Percentiles rank a stretch among this genome's conserved stretches.
phyloP scores from a whole-genome alignment of 2,888 invertebrate genomes.

The Hypena proboscidalis region DNA sequence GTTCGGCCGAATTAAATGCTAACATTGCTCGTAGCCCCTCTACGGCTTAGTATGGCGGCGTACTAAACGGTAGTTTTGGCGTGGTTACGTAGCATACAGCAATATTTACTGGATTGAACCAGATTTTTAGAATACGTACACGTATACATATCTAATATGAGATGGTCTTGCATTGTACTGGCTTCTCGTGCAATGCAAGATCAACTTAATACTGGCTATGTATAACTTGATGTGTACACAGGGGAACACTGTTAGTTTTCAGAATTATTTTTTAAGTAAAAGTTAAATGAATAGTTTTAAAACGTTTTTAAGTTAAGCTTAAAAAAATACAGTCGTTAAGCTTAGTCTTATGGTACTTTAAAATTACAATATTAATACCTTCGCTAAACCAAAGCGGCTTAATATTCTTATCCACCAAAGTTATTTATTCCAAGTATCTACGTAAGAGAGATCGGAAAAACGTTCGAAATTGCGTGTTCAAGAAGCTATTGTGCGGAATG shows the following conservation, averaged over 20 bases:
- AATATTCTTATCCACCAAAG: not conserved
- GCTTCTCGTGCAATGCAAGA: too few relatives aligned
- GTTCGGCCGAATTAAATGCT: not conserved
- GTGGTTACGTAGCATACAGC: not conserved
- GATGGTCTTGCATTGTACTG: not conserved
- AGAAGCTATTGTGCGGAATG: slow-evolving; percentile 48
- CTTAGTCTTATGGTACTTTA: too few relatives aligned
- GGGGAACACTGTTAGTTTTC: too few relatives aligned
- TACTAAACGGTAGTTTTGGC: not conserved
- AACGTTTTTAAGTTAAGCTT: too few relatives aligned
- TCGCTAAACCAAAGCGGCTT: too few relatives aligned
- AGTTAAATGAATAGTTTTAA: too few relatives aligned
- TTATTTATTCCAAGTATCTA: slow-evolving; percentile 9
- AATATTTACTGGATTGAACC: not conserved
- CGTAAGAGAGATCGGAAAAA: slow-evolving; percentile 22
- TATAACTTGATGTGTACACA: too few relatives aligned
- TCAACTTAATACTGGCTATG: too few relatives aligned
- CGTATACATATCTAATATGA: not conserved
- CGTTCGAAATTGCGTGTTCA: slow-evolving; percentile 40
- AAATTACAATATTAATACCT: too few relatives aligned
- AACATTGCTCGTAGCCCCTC: not conserved
- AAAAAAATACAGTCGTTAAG: too few relatives aligned
- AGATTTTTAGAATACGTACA: not conserved
- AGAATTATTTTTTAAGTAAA: too few relatives aligned
- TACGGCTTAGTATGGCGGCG: slow-evolving; percentile 31